phyloP scores from a whole-genome alignment of 2,888 invertebrate genomes.

The Zhengitettix transpicula region DNA sequence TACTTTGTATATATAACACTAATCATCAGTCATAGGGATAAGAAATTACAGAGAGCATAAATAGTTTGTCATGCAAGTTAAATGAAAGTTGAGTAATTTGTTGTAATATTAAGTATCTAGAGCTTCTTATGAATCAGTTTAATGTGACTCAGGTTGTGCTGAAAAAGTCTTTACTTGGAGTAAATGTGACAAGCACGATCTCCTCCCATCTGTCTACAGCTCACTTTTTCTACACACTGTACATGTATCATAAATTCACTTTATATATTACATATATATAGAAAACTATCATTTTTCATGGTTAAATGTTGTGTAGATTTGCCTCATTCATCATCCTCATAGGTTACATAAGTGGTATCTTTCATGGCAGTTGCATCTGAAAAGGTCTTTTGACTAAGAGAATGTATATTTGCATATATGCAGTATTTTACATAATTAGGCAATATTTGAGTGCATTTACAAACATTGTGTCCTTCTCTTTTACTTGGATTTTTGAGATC shows the following conservation, averaged over 20 bases:
- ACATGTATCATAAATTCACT: constrained; percentile 7
- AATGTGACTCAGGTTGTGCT: neutral
- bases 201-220: constrained; percentile 3
- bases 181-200: neutral
- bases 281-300: neutral
- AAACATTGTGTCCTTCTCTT: no score
- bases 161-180: no score
- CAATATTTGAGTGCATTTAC: neutral
- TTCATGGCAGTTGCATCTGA: neutral
- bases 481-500: neutral
- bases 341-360: neutral
- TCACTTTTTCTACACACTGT: constrained; percentile 11
- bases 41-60: neutral
- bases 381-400: neutral
- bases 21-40: neutral
- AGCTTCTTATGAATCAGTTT: neutral
- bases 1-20: no score
- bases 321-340: no score
- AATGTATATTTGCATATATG: neutral
- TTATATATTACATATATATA: neutral
- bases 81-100: neutral
- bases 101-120: neutral
- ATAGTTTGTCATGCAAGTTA: no score
- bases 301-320: neutral
- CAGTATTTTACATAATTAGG: neutral